Evolutionary conservation across 2,113 vertebrate genomes (phyloP).

Genomic region (Pithys albifrons): DNA sequence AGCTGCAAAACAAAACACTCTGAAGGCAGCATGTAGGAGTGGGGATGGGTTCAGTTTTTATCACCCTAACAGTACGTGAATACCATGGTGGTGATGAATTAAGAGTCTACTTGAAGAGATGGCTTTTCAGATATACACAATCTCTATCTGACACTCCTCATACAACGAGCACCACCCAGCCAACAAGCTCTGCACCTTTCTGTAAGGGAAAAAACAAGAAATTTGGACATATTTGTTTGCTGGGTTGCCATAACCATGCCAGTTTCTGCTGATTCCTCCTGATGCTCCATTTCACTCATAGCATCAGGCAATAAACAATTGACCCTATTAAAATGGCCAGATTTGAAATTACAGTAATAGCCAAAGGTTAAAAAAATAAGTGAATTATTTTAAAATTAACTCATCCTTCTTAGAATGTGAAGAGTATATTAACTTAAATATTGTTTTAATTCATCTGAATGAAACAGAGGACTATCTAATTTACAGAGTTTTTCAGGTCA

Average conservation of each 20-base stretch:
- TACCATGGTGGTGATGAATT: not conserved
- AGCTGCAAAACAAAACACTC: not conserved
- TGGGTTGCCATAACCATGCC: not conserved
- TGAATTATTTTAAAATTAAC: not conserved
- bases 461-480: not conserved
- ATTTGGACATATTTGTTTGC: not conserved
- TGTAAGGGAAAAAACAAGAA: not conserved
- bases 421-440: no score
- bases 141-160: not conserved
- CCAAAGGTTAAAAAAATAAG: not conserved
- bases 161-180: not conserved
- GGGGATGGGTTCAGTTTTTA: not conserved
- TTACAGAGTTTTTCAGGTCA: not conserved
- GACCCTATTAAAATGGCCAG: not conserved
- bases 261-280: not conserved
- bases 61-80: not conserved
- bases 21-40: not conserved
- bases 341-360: not conserved
- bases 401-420: not conserved
- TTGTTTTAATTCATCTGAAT: not conserved
- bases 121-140: not conserved
- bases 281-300: not conserved
- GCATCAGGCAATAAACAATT: not conserved
- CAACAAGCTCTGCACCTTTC: not conserved
- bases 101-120: not conserved